Percentiles rank a stretch among this genome's conserved stretches.
These are phyloP conservation scores for Meleagris gallopavo DNA, from an alignment of 2,113 vertebrate genomes.

Conservation along the genomic window DNA sequence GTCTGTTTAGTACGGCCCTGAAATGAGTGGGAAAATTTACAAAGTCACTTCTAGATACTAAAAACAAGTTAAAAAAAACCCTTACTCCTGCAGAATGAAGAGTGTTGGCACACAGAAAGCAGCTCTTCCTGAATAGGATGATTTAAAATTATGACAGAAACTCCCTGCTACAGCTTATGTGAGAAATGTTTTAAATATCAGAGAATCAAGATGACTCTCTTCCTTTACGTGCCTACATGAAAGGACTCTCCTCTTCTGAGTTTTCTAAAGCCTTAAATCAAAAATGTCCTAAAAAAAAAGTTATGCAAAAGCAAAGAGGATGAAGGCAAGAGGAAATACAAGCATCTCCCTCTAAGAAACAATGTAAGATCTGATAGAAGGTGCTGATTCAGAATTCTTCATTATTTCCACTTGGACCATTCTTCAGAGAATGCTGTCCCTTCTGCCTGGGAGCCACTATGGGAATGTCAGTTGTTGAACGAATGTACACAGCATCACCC, in stretches of 20 bases:
- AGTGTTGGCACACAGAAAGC: background rate
- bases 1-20: background rate
- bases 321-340: background rate
- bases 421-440: background rate
- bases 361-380: background rate
- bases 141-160: background rate
- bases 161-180: background rate
- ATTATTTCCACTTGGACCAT: background rate
- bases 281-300: background rate
- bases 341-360: background rate
- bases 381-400: background rate
- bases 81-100: background rate
- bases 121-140: background rate
- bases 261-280: background rate
- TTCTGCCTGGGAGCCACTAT: background rate
- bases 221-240: background rate
- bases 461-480: background rate
- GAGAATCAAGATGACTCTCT: background rate
- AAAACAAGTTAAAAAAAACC: background rate
- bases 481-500: background rate
- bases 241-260: background rate
- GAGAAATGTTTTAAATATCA: background rate
- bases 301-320: background rate
- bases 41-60: background rate
- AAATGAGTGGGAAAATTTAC: background rate